Conservation (phyloP, 2,888 invertebrate species). For the Malthinus seriepunctatus region DNA sequence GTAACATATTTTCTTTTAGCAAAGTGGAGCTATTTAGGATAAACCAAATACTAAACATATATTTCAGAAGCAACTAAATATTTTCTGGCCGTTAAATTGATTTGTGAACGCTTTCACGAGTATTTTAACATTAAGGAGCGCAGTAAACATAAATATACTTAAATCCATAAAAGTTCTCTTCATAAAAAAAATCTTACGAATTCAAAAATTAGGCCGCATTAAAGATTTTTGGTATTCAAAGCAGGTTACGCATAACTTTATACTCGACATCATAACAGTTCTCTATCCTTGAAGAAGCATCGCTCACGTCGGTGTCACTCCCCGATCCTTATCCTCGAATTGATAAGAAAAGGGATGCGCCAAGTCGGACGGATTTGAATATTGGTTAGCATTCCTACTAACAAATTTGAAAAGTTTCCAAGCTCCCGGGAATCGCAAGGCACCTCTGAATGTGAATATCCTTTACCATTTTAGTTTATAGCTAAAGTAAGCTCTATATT, state of each 20-base stretch:
- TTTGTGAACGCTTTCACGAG: conserved; percentile 24
- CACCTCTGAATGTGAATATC: conserved; percentile 45
- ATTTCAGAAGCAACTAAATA: conserved; percentile 26
- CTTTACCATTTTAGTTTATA: conserved; percentile 50
- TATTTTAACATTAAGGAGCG: conserved; percentile 21
- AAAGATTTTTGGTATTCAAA: conserved; percentile 47
- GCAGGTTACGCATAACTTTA: conserved; percentile 48
- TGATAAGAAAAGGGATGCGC: conserved; percentile 17
- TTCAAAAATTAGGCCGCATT: conserved; percentile 43
- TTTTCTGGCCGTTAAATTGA: conserved; percentile 30
- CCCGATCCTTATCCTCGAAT: conserved; percentile 5
- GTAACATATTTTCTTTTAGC: conserved; percentile 15
- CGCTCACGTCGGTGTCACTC: conserved; percentile 24
- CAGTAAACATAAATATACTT: conserved; percentile 26
- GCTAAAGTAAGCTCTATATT: conserved; percentile 47
- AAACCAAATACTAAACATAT: conserved; percentile 21
- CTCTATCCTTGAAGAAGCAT: conserved; percentile 34
- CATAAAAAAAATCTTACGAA: conserved; percentile 26
- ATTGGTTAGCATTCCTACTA: conserved; percentile 26
- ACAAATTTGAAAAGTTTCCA: conserved; percentile 37
- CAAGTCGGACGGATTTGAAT: conserved; percentile 33
- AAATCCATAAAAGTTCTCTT: conserved; percentile 25
- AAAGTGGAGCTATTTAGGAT: conserved; percentile 17
- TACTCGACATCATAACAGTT: conserved; percentile 47
- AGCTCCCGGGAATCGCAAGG: conserved; percentile 45